phyloP scores from a whole-genome alignment of 2,113 vertebrate species.

The Protomyctophum bolini region DNA sequence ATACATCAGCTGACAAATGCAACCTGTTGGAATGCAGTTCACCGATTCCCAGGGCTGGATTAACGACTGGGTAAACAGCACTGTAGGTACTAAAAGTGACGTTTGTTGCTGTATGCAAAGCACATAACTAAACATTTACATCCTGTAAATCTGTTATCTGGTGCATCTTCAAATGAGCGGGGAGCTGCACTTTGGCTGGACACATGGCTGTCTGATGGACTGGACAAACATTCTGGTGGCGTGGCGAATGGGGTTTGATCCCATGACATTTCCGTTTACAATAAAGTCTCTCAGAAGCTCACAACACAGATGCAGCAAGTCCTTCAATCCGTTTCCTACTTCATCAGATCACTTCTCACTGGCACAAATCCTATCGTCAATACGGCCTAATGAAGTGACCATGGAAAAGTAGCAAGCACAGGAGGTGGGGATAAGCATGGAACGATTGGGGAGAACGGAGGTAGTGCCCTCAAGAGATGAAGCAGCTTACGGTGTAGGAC shows the following conservation, averaged over 20 bases:
- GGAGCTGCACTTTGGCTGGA: too few relatives aligned
- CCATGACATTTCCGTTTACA: not conserved
- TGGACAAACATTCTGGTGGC: too few relatives aligned
- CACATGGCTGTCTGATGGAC: too few relatives aligned
- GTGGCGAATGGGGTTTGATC: too few relatives aligned
- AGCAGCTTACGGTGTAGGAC: constrained; percentile 35
- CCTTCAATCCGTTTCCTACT: constrained; percentile 26
- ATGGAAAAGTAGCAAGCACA: constrained; percentile 26
- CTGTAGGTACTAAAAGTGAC: not conserved
- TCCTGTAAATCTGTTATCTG: not conserved
- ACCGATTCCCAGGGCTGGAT: constrained; percentile 3
- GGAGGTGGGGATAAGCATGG: constrained; percentile 23
- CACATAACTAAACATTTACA: constrained; percentile 25
- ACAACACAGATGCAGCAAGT: constrained; percentile 16
- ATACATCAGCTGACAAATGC: constrained; percentile 23
- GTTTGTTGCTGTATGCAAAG: constrained; percentile 15
- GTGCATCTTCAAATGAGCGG: too few relatives aligned
- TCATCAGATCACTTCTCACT: constrained; percentile 37
- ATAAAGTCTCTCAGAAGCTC: not conserved
- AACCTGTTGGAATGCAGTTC: constrained; percentile 39
- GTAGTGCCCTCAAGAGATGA: constrained; percentile 10
- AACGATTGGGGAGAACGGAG: constrained; percentile 13
- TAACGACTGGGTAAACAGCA: constrained; percentile 31
- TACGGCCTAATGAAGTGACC: constrained; percentile 52
- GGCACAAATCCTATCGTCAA: constrained; percentile 51